Evolutionary conservation across 1,140 invertebrate species (phyloP).

Genomic region (Drosophila pachea): DNA sequence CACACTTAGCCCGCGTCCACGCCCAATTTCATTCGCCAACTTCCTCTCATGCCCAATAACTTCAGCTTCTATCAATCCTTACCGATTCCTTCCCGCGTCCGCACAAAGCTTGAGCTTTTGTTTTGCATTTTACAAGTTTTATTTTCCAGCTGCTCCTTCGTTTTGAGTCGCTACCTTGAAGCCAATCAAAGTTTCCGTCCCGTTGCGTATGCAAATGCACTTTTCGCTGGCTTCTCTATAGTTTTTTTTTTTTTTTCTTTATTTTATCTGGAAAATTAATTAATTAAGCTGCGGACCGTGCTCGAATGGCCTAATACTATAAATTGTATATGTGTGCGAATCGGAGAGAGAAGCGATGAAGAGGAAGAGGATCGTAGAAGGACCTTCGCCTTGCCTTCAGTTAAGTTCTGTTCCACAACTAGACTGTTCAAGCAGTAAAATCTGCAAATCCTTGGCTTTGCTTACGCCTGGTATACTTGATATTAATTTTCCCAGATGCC

Average conservation of each 20-base stretch:
- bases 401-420: no score
- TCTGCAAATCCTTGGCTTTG: no score
- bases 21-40: not conserved
- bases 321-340: not conserved
- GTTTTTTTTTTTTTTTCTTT: no score
- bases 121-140: constrained; percentile 43
- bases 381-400: no score
- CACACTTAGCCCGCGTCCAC: not conserved
- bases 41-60: constrained; percentile 3
- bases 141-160: constrained; percentile 24
- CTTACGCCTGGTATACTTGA: no score
- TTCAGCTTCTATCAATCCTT: constrained; percentile 23
- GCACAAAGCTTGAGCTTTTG: constrained; percentile 37
- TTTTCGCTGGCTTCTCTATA: no score
- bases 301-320: not conserved
- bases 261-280: constrained; percentile 29
- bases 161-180: constrained; percentile 25
- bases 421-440: no score
- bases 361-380: no score
- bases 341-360: no score
- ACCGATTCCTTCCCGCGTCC: constrained; percentile 9
- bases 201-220: constrained; percentile 23
- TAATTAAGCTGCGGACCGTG: constrained; percentile 12
- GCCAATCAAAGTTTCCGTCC: constrained; percentile 34
- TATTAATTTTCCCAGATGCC: no score